These are phyloP conservation scores for Australoheros scitulus DNA, from an alignment of 2,113 vertebrate species.

Conservation along the genomic window DNA sequence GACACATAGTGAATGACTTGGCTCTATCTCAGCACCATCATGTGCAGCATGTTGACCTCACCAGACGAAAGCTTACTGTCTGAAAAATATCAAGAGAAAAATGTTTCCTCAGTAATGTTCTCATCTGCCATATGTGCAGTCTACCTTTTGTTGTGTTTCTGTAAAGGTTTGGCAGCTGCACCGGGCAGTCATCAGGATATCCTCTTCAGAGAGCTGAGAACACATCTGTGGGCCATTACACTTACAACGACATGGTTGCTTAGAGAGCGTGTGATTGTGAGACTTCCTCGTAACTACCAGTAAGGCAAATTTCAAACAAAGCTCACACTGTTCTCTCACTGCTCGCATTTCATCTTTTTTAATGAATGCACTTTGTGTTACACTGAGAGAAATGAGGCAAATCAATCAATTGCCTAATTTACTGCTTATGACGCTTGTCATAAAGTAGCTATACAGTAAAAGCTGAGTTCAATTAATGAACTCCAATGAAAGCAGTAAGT, in stretches of 20 bases:
- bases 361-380: background rate
- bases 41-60: background rate
- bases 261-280: background rate
- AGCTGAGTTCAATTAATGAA: background rate
- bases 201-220: slow-evolving; percentile 23
- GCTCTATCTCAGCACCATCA: background rate
- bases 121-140: slow-evolving; percentile 7
- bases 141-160: slow-evolving; percentile 15
- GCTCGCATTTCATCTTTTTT: background rate
- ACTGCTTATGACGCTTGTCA: background rate
- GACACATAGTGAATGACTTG: background rate
- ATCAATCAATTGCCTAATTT: background rate
- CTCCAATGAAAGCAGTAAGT: background rate
- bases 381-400: background rate
- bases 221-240: slow-evolving; percentile 49
- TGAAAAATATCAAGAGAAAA: background rate
- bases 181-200: slow-evolving; percentile 27
- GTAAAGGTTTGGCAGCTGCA: slow-evolving; percentile 17
- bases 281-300: slow-evolving; percentile 12
- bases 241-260: background rate
- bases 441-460: background rate
- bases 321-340: background rate
- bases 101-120: background rate
- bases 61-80: background rate
- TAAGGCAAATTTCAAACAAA: slow-evolving; percentile 12